Conservation (phyloP, 2,888 invertebrate species). For the Parnassius mnemosyne region DNA sequence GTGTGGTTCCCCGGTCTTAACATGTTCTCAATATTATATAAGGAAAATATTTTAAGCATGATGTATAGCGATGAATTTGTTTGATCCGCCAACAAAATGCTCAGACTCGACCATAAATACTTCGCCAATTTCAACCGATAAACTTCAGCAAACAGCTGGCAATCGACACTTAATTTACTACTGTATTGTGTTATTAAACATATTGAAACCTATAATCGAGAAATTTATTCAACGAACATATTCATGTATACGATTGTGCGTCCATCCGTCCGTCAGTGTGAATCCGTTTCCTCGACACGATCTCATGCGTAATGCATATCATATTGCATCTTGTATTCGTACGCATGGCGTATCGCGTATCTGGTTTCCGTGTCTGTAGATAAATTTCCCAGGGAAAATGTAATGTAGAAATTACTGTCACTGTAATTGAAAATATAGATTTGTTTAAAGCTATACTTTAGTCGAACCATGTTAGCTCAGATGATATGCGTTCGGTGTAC, state of each 20-base stretch:
- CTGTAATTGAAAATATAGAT: not conserved
- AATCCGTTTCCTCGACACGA: slow-evolving; percentile 49
- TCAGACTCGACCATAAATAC: too few species aligned
- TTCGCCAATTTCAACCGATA: too few species aligned
- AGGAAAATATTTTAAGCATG: too few species aligned
- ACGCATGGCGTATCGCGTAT: slow-evolving; percentile 18
- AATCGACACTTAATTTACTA: not conserved
- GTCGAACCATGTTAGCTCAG: too few species aligned
- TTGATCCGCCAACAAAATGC: too few species aligned
- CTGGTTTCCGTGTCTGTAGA: slow-evolving; percentile 14
- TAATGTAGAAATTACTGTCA: slow-evolving; percentile 6
- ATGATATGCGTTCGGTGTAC: too few species aligned
- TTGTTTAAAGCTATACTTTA: too few species aligned
- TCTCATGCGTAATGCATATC: slow-evolving; percentile 55
- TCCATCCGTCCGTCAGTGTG: slow-evolving; percentile 37
- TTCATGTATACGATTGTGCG: slow-evolving; percentile 19
- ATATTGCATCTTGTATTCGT: slow-evolving; percentile 23
- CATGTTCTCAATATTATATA: too few species aligned
- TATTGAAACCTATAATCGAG: not conserved
- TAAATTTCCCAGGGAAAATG: slow-evolving; percentile 21
- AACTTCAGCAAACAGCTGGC: too few species aligned
- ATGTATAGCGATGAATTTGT: too few species aligned
- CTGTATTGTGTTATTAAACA: too few species aligned
- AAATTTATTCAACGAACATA: slow-evolving; percentile 8
- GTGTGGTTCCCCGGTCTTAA: too few species aligned